These are phyloP conservation scores for Ophion costatus DNA, from an alignment of 2,888 invertebrate genomes.

Conservation along the genomic window DNA sequence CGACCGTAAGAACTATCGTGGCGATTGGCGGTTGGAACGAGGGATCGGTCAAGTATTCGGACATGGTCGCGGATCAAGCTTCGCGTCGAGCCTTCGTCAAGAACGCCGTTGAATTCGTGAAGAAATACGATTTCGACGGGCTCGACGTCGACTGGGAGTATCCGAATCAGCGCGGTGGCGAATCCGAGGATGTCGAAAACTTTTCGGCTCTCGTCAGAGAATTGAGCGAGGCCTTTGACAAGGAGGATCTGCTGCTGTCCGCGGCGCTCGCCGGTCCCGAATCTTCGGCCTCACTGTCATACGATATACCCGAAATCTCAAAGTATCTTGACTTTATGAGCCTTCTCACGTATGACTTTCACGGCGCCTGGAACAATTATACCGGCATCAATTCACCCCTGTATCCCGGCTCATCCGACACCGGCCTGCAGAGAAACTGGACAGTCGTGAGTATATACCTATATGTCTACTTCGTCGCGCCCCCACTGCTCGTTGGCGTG, in stretches of 20 bases:
- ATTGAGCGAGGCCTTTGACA: slow-evolving; percentile 85
- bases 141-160: slow-evolving; percentile 90
- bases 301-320: slow-evolving; percentile 86
- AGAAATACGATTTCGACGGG: slow-evolving; percentile 87
- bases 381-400: slow-evolving; percentile 90
- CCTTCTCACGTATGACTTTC: slow-evolving; percentile 90
- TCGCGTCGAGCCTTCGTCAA: slow-evolving; percentile 85
- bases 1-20: slow-evolving; percentile 85
- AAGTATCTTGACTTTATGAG: slow-evolving; percentile 88
- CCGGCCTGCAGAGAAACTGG: slow-evolving; percentile 74
- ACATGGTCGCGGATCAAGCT: slow-evolving; percentile 84
- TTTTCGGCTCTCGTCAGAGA: slow-evolving; percentile 86
- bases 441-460: slow-evolving; percentile 83
- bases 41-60: slow-evolving; percentile 86
- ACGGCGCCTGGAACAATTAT: slow-evolving; percentile 87
- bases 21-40: slow-evolving; percentile 90
- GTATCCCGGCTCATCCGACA: slow-evolving; percentile 80
- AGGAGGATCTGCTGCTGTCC: slow-evolving; percentile 80
- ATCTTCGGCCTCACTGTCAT: slow-evolving; percentile 85
- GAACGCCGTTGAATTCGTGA: slow-evolving; percentile 85
- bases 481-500: too few species aligned
- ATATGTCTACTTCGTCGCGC: too few species aligned
- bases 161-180: slow-evolving; percentile 86
- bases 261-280: slow-evolving; percentile 85
- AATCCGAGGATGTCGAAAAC: slow-evolving; percentile 83